Percentiles rank a stretch among this genome's conserved stretches.
Conservation (phyloP, 2,797 vertebrate species). For the Numenius phaeopus region DNA sequence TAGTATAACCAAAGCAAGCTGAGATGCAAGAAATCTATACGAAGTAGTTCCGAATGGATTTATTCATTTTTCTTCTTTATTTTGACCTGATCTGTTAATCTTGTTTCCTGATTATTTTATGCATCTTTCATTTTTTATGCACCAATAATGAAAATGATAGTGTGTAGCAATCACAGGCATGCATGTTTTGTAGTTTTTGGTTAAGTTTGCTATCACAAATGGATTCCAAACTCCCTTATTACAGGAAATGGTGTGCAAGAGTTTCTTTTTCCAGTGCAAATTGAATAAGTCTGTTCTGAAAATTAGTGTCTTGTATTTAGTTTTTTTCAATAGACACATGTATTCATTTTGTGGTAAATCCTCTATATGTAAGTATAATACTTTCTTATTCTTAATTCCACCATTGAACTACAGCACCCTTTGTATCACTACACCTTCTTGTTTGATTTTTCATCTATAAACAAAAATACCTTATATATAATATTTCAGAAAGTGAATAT, state of each 20-base stretch:
- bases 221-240: not conserved
- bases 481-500: too few relatives aligned
- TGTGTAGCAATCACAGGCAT: not conserved
- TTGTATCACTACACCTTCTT: too few relatives aligned
- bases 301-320: not conserved
- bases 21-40: not conserved
- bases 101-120: not conserved
- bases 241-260: not conserved
- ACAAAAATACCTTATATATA: too few relatives aligned
- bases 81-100: not conserved
- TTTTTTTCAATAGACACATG: not conserved
- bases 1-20: not conserved
- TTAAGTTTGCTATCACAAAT: not conserved
- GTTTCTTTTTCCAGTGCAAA: not conserved
- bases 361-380: not conserved
- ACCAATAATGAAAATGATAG: not conserved
- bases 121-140: not conserved
- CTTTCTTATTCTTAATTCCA: too few relatives aligned
- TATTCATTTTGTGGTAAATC: not conserved
- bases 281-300: not conserved
- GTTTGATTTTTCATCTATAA: too few relatives aligned
- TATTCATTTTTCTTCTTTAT: not conserved
- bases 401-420: too few relatives aligned
- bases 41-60: not conserved
- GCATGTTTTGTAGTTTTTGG: not conserved